Conservation (phyloP, 2,797 vertebrate species). For the Neosilurus mollespiculum region DNA sequence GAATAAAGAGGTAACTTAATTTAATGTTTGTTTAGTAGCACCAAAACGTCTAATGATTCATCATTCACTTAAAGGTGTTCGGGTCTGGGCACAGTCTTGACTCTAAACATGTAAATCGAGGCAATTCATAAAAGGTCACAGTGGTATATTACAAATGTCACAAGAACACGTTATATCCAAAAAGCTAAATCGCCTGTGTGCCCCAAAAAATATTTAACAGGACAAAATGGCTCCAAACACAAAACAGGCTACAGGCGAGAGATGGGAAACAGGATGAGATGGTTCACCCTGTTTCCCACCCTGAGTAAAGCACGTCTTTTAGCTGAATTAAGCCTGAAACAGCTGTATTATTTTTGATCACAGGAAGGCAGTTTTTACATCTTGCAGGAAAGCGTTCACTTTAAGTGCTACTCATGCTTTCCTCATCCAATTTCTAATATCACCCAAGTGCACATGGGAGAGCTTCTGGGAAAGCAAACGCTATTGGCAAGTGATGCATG, state of each 20-base stretch:
- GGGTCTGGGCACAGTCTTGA: neutral
- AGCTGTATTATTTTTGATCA: constrained; percentile 53
- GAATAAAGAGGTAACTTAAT: neutral
- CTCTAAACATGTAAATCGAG: neutral
- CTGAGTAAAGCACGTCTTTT: neutral
- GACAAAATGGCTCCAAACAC: neutral
- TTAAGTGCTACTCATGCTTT: constrained; percentile 38
- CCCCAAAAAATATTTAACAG: neutral
- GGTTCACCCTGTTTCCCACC: neutral
- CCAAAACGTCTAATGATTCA: neutral
- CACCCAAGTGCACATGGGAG: constrained; percentile 15
- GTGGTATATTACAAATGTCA: neutral
- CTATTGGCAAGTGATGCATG: constrained; percentile 48
- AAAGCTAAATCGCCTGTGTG: neutral
- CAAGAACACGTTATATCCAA: too few species aligned
- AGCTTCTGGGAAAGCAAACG: constrained; percentile 34
- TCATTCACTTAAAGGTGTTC: neutral
- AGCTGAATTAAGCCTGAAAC: neutral
- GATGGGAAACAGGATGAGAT: neutral
- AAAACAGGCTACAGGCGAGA: constrained; percentile 4
- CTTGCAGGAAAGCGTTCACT: constrained; percentile 40
- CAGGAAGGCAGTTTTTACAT: constrained; percentile 46
- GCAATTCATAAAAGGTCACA: neutral
- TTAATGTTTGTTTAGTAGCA: neutral
- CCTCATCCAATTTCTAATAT: constrained; percentile 37